Base-by-base conservation (phyloP, 2,113 vertebrate genomes). In the Tursiops truncatus region DNA sequence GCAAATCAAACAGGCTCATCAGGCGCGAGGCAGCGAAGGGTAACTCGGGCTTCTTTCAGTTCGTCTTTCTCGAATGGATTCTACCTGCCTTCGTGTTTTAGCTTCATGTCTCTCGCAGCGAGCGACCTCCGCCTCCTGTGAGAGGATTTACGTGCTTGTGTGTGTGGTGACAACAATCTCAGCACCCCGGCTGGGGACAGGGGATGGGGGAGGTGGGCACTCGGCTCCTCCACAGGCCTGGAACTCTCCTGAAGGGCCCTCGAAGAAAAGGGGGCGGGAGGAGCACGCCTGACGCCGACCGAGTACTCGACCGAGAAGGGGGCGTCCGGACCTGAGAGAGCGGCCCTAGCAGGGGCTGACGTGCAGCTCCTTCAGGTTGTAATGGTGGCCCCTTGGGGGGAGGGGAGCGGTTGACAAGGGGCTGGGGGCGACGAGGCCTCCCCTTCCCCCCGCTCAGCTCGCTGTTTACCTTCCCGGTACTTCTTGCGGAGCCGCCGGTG, bases 401-500 rank as follows among this genome's bases (percentile, higher is more conserved):
- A 73, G 83, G 25, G 71, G 62, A 50, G 53, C 70, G 80, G 91
- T 38, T 83, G 94, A 84, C 80, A 89, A 38, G 80, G 36, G 84
- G 67, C 15, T 77, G 71, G 68, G 94, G 68, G 67, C 33, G 31
- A 56, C 13, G 60, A 65, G 47, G 41, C 89, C 50, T 79, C 89
- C 94, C 94, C 89, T 62, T 89, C 93, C 94, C 62, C 86, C 84
- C 13, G 70, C 93, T 44, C 63, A 13, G 91, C 60, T 91, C 71
- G 74, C 95, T 88, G 47, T 94, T 99, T 98, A 99, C 99, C 99
- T 99, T 99, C 99, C 97, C 99, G 98, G 98, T 99, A 99, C 99
- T 99, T 99, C 98, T 99, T 99, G 97, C 99, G 99, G 98, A 99
- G 99, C 98, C 99, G 99, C 98, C 99, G 98, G 98, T 99, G 99